A percentile compares a stretch with the other conserved stretches of the same genome.
Evolutionary conservation across 1,140 invertebrate genomes (phyloP).

Genomic region (Eriocheir sinensis): DNA sequence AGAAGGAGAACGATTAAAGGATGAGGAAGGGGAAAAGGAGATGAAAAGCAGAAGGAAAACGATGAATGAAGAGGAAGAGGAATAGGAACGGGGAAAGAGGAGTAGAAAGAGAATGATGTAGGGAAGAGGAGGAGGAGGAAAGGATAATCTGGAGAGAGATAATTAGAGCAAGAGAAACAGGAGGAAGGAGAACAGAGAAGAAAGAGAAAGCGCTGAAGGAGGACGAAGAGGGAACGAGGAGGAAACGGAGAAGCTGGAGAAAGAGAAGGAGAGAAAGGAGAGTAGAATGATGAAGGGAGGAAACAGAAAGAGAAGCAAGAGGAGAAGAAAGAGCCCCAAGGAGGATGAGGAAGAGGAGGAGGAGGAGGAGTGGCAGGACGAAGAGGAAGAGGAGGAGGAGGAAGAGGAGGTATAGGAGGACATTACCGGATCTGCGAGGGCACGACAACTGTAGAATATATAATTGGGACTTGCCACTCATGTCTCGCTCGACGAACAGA

Average conservation of each 20-base stretch:
- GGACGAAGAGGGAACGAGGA: not conserved
- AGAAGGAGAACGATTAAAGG: not conserved
- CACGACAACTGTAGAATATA: conserved; percentile 66
- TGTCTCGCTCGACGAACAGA: conserved; percentile 50
- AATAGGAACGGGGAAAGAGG: not conserved
- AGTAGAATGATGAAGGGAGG: not conserved
- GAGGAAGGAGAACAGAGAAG: not conserved
- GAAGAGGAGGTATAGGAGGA: conserved; percentile 3
- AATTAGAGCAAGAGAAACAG: not conserved
- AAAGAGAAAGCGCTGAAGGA: not conserved
- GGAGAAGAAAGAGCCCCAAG: no score
- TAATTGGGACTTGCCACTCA: conserved; percentile 56
- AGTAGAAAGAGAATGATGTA: not conserved
- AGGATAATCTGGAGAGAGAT: not conserved
- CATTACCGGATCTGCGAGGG: conserved; percentile 64
- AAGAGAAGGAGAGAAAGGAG: not conserved
- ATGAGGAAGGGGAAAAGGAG: not conserved
- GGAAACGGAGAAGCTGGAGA: not conserved
- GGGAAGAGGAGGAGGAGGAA: not conserved
- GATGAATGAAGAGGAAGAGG: not conserved
- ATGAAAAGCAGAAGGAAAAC: not conserved
- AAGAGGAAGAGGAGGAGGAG: not conserved
- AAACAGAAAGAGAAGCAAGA: not conserved
- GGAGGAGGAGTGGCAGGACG: not conserved
- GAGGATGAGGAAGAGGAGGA: not conserved